phyloP scores from a whole-genome alignment of 2,113 vertebrate species.

The Nannobrachium achirus region DNA sequence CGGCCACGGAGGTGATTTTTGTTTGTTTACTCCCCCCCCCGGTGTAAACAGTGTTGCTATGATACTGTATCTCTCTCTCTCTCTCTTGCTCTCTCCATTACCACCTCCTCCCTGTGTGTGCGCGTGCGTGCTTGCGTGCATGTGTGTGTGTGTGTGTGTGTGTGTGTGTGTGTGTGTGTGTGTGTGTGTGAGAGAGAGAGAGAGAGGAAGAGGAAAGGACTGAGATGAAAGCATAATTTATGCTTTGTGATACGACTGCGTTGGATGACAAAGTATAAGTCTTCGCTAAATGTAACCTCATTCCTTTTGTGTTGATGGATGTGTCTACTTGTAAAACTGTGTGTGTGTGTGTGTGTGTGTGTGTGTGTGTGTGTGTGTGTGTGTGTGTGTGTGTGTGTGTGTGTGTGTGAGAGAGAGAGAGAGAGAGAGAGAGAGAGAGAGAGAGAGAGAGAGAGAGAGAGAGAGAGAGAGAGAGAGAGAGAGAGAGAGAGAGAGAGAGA shows the following conservation, averaged over 20 bases:
- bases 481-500: too few species aligned
- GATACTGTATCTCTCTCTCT: constrained; percentile 66
- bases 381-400: constrained; percentile 21
- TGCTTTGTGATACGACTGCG: too few species aligned
- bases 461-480: constrained; percentile 15
- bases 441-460: constrained; percentile 20
- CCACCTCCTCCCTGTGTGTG: constrained; percentile 30
- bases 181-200: constrained; percentile 32
- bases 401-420: constrained; percentile 30
- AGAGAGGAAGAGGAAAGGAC: too few species aligned
- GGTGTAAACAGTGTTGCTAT: constrained; percentile 54
- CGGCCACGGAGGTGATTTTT: neutral
- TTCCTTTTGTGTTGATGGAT: too few species aligned
- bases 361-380: constrained; percentile 3
- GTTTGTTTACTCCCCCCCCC: constrained; percentile 34
- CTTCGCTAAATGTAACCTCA: too few species aligned
- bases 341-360: constrained; percentile 13
- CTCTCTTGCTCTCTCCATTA: constrained; percentile 42
- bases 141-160: constrained; percentile 3
- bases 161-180: constrained; percentile 18
- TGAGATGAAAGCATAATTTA: too few species aligned
- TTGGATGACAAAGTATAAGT: too few species aligned
- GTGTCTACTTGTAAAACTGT: too few species aligned
- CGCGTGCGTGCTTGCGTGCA: neutral
- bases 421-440: too few species aligned